Evolutionary conservation across 2,113 vertebrate species (phyloP), one percentile per base, ranked within the genome.

Genomic region (Microcebus jonahi): DNA sequence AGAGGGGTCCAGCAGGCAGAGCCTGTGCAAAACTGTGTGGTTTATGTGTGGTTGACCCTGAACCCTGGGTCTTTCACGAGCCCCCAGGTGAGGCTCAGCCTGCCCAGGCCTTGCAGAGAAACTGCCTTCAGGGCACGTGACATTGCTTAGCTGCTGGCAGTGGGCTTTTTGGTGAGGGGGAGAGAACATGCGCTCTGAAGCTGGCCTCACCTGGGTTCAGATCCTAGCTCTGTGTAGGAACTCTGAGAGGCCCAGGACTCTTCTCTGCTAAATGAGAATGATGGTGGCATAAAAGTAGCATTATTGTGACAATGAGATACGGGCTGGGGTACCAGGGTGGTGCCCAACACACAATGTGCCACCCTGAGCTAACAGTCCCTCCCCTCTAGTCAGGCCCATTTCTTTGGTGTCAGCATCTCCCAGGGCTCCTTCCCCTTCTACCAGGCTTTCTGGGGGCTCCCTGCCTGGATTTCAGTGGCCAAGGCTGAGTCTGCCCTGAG

Each of bases 1-100:
- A 73, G 55, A 57, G 59, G 59, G 20, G 53, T 59, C 83, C 65
- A 18, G 21, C 9, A 48, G 61, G n/a, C 39, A 76, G n/a, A 55
- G 10, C 48, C 59, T 53, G 11, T 7, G 18, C 1, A 6, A 11
- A 12, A 27, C 23, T 53, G 10, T 20, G 0, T 9, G 25, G 20
- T 68, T 93, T 23, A 25, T 59, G 21, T 20, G 0, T 9, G 25
- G 25, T 76, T 93, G 18, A n/a, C 67, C 21, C 20, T 88, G 68
- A 61, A 12, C 70, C 68, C 75, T 0, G 2, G 75, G 59, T 57
- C 67, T 77, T 91, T 75, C 18, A 29, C 39, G 70, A 8, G 27
- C 12, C 10, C 20, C 67, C 6, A 39, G 61, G 8, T 65, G 27
- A 55, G n/a, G 45, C 31, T 67, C 65, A 20, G 57, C 25, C 50